phyloP scores from a whole-genome alignment of 2,888 invertebrate species.

The Hecatera dysodea region DNA sequence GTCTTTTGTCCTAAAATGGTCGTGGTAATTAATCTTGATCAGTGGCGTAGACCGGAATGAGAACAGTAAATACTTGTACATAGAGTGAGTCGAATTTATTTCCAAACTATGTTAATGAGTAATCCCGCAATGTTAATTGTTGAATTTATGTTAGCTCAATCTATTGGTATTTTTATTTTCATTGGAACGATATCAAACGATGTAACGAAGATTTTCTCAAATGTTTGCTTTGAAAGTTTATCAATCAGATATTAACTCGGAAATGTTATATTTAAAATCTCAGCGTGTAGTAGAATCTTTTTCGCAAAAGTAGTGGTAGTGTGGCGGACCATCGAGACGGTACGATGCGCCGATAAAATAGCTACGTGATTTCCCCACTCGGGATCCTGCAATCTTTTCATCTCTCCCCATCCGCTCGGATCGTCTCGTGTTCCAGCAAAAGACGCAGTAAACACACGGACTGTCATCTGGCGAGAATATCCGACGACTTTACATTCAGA shows the following conservation, averaged over 20 bases:
- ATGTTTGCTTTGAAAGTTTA: slow-evolving; percentile 15
- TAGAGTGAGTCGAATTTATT: slow-evolving; percentile 22
- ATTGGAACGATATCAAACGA: slow-evolving; percentile 16
- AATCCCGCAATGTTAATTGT: not conserved
- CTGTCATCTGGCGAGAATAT: slow-evolving; percentile 84
- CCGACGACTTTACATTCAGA: slow-evolving; percentile 82
- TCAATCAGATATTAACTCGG: slow-evolving; percentile 39
- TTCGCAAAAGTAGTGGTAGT: slow-evolving; percentile 59
- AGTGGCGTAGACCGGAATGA: slow-evolving; percentile 10
- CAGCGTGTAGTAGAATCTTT: slow-evolving; percentile 59
- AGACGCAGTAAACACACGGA: slow-evolving; percentile 81
- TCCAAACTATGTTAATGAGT: slow-evolving; percentile 18
- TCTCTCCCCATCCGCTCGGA: slow-evolving; percentile 73
- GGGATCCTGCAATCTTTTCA: slow-evolving; percentile 85
- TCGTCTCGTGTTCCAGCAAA: slow-evolving; percentile 70
- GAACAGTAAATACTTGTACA: not conserved
- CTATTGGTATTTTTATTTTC: not conserved
- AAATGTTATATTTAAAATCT: slow-evolving; percentile 62
- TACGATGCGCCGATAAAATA: slow-evolving; percentile 83
- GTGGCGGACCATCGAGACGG: slow-evolving; percentile 75
- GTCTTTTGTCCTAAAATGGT: slow-evolving; percentile 40
- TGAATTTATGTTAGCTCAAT: slow-evolving; percentile 23
- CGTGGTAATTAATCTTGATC: slow-evolving; percentile 41
- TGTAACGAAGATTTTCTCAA: not conserved
- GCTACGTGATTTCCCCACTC: slow-evolving; percentile 85